phyloP scores from a whole-genome alignment of 2,888 invertebrate species.

The Andrena flavipes region DNA sequence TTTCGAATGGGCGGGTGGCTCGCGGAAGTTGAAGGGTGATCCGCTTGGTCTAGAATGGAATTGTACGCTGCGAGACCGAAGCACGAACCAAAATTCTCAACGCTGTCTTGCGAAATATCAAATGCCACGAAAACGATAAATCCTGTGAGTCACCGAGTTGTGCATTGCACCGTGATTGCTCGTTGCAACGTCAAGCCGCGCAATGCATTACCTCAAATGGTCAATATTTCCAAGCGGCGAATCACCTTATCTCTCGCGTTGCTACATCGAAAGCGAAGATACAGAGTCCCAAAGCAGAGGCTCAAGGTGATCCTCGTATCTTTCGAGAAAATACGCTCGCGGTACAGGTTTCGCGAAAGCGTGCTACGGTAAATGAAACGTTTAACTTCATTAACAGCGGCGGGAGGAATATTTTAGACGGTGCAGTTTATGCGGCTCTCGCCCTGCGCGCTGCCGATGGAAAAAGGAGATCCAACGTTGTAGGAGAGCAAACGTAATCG shows the following conservation, averaged over 20 bases:
- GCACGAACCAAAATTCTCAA: too few species aligned
- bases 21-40: neutral
- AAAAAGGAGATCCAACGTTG: neutral
- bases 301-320: slow-evolving; percentile 28
- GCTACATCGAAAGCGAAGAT: slow-evolving; percentile 15
- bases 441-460: neutral
- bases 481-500: slow-evolving; percentile 32
- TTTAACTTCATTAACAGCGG: slow-evolving; percentile 21
- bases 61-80: too few species aligned
- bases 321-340: neutral
- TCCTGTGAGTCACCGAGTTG: slow-evolving; percentile 23
- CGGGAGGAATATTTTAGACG: slow-evolving; percentile 27
- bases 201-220: slow-evolving; percentile 32
- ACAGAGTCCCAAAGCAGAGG: neutral
- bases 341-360: slow-evolving; percentile 10
- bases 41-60: too few species aligned
- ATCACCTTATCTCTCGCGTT: slow-evolving; percentile 45
- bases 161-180: neutral
- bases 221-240: slow-evolving; percentile 39
- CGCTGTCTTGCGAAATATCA: too few species aligned
- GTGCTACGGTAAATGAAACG: slow-evolving; percentile 26
- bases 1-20: neutral
- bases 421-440: slow-evolving; percentile 2
- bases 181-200: neutral
- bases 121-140: neutral